These are phyloP conservation scores for Calliphora vomitoria DNA, from an alignment of 2,888 invertebrate species.

Conservation along the genomic window DNA sequence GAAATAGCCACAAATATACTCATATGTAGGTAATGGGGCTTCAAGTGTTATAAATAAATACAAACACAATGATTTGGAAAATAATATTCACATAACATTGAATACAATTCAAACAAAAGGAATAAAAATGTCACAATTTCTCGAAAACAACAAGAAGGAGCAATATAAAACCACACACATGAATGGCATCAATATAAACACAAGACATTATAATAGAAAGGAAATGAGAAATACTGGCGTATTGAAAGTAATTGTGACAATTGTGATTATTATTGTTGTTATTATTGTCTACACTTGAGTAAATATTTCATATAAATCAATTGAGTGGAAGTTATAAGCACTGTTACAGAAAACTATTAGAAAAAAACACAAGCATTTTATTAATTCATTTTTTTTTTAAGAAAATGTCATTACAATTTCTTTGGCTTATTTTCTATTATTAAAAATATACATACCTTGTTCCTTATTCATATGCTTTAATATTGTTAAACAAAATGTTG, in stretches of 20 bases:
- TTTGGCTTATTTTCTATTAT: not conserved
- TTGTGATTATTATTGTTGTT: constrained; percentile 68
- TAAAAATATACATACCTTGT: not conserved
- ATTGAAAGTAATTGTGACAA: constrained; percentile 69
- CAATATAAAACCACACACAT: constrained; percentile 19
- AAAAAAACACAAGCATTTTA: not conserved
- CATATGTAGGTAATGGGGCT: not conserved
- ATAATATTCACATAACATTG: constrained; percentile 71
- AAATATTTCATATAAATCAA: constrained; percentile 64
- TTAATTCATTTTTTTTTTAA: not conserved
- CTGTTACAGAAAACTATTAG: constrained; percentile 1
- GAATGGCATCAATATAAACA: not conserved
- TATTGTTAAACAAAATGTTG: constrained; percentile 17
- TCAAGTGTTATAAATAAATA: constrained; percentile 63
- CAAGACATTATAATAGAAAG: constrained; percentile 28
- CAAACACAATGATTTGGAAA: constrained; percentile 72
- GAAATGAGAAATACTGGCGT: constrained; percentile 50
- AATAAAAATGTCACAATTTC: constrained; percentile 55
- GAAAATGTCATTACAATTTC: constrained; percentile 22
- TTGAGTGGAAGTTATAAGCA: constrained; percentile 61
- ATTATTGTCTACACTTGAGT: constrained; percentile 65
- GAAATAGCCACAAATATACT: not conserved
- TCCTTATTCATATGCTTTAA: not conserved
- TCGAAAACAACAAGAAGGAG: constrained; percentile 27
- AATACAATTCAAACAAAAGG: constrained; percentile 54